These are phyloP conservation scores for Cryptops parisi DNA, from an alignment of 2,888 invertebrate genomes.

Conservation along the genomic window DNA sequence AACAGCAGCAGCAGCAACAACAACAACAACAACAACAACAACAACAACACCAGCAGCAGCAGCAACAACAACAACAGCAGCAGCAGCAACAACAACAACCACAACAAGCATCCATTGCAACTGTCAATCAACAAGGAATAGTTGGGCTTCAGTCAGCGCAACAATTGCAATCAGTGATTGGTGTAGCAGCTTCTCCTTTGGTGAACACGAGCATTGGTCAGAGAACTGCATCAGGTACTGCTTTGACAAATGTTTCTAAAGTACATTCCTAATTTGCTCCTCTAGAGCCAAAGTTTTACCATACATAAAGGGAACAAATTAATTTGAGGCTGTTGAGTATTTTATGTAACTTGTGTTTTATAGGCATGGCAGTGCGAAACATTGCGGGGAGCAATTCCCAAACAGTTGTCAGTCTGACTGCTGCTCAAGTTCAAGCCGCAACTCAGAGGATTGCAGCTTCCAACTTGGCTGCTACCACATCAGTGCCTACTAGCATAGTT, in stretches of 20 bases:
- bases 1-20: constrained; percentile 1
- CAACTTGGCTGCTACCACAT: constrained; percentile 11
- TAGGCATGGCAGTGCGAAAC: constrained; percentile 2
- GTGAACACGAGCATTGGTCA: too few species aligned
- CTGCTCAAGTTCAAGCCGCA: constrained; percentile 10
- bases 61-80: constrained; percentile 22
- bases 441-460: constrained; percentile 2
- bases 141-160: constrained; percentile 19
- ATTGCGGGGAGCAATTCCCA: neutral
- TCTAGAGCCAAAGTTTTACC: too few species aligned
- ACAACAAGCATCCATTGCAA: constrained; percentile 39
- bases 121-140: constrained; percentile 13
- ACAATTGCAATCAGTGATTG: constrained; percentile 17
- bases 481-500: neutral
- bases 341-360: neutral
- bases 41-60: constrained; percentile 47
- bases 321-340: too few species aligned
- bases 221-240: neutral
- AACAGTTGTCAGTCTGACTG: constrained; percentile 5
- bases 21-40: constrained; percentile 44
- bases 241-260: too few species aligned
- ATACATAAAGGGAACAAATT: too few species aligned
- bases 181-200: constrained; percentile 14
- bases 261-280: too few species aligned
- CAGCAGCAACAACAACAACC: constrained; percentile 31